These are phyloP conservation scores for Andrena bucephala DNA, from an alignment of 2,888 invertebrate species.

Conservation along the genomic window DNA sequence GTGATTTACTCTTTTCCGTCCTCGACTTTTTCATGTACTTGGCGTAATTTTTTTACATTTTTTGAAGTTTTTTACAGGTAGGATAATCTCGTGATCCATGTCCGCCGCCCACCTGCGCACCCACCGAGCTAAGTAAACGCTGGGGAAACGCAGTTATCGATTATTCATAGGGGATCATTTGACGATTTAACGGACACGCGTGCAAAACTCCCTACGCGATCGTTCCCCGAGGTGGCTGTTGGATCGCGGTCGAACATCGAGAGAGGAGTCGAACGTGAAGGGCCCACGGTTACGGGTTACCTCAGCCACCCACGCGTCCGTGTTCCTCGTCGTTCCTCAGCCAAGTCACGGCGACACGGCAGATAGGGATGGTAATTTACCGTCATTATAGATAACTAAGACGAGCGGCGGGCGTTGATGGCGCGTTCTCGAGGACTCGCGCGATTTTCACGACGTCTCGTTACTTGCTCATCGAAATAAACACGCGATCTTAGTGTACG, in stretches of 20 bases:
- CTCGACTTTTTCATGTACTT: too few relatives aligned
- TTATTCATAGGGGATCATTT: constrained; percentile 66
- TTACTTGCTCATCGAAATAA: constrained; percentile 38
- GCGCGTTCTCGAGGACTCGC: constrained; percentile 16
- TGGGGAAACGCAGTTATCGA: constrained; percentile 57
- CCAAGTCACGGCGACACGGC: constrained; percentile 50
- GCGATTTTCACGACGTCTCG: constrained; percentile 55
- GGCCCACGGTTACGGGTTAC: constrained; percentile 30
- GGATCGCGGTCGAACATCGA: constrained; percentile 4
- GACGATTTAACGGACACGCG: constrained; percentile 38
- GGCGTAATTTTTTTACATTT: too few relatives aligned
- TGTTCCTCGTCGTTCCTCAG: constrained; percentile 46
- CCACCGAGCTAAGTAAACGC: constrained; percentile 63
- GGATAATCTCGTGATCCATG: constrained; percentile 64
- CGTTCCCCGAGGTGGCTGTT: constrained; percentile 11
- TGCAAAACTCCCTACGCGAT: constrained; percentile 5
- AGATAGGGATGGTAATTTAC: constrained; percentile 73
- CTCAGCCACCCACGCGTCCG: constrained; percentile 49
- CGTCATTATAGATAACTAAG: constrained; percentile 65
- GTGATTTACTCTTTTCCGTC: too few relatives aligned
- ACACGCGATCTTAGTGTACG: constrained; percentile 6
- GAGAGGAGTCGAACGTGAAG: not conserved
- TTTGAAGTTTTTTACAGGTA: not conserved
- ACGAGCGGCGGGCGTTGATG: constrained; percentile 32
- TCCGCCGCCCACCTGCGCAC: constrained; percentile 64